These are phyloP conservation scores for Oxycera nigricornis DNA, from an alignment of 2,888 invertebrate genomes.

Conservation along the genomic window DNA sequence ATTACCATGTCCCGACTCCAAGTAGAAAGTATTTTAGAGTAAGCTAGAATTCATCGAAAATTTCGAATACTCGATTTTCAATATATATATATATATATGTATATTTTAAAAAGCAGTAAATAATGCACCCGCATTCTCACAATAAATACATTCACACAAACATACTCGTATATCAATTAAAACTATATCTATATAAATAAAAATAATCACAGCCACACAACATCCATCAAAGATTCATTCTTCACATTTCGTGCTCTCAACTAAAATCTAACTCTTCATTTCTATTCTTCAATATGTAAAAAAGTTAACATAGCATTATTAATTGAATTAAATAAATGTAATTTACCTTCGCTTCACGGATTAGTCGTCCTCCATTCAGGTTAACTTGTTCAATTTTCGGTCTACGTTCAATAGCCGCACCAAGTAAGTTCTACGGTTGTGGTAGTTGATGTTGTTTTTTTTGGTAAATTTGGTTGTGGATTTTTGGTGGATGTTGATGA, in stretches of 20 bases:
- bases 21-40: constrained; percentile 16
- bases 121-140: constrained; percentile 17
- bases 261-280: not conserved
- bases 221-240: constrained; percentile 15
- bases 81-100: too few species aligned
- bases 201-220: not conserved
- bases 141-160: constrained; percentile 4
- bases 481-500: constrained; percentile 8
- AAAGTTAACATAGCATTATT: constrained; percentile 47
- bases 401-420: constrained; percentile 90
- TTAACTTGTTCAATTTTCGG: constrained; percentile 96
- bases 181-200: not conserved
- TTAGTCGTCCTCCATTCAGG: constrained; percentile 91
- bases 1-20: constrained; percentile 44
- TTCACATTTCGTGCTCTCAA: constrained; percentile 10
- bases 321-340: constrained; percentile 60
- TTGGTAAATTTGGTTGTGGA: constrained; percentile 4
- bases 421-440: constrained; percentile 80
- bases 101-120: constrained; percentile 47
- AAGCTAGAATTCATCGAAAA: not conserved
- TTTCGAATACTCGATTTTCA: constrained; percentile 16
- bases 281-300: not conserved
- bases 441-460: constrained; percentile 34
- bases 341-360: constrained; percentile 96
- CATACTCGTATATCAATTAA: not conserved